Evolutionary conservation across 2,113 vertebrate species (phyloP), one percentile per base, ranked within the genome.

Genomic region (Notothenia rossii): DNA sequence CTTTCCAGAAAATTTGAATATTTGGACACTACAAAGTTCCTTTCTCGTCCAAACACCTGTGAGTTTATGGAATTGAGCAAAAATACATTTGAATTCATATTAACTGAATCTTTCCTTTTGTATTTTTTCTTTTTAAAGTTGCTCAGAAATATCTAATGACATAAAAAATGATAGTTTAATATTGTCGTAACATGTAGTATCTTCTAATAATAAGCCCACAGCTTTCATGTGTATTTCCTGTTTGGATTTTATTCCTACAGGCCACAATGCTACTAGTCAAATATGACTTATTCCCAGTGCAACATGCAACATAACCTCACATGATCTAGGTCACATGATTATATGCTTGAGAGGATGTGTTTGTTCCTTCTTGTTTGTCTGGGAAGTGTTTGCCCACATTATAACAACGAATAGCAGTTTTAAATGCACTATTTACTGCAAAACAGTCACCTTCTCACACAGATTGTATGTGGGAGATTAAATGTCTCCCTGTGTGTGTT

Each of bases 381-480:
- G 13, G 64, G 53, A 20, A 60, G 73, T 85, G 66, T 81, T 82
- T 85, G 69, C 69, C 25, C 62, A 72, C 72, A 75, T 65, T 59
- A 54, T 79, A 25, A 51, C 79, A 63, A 62, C 63, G 50, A 72
- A 43, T 61, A 22, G 56, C 78, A 53, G 62, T 70, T 85, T 60
- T 81, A 72, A 86, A 83, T 48, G 71, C 46, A 71, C 58, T 56
- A 66, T 85, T 91, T 81, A 74, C 86, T 87, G 79, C 69, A 88
- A 88, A 85, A 79, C 56, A 81, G 58, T 79, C 73, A 85, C 68
- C 76, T 75, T 61, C 82, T 83, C 65, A 68, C 68, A 76, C 82
- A 88, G 84, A 86, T 79, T 90, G 79, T 53, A 58, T 82, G 89
- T 82, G 75, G 62, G 82, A 63, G 85, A 83, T 48, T 80, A 72